Evolutionary conservation across 1,140 invertebrate species (phyloP), one percentile per base, ranked within the genome.

Genomic region (Campoletis sonorensis): DNA sequence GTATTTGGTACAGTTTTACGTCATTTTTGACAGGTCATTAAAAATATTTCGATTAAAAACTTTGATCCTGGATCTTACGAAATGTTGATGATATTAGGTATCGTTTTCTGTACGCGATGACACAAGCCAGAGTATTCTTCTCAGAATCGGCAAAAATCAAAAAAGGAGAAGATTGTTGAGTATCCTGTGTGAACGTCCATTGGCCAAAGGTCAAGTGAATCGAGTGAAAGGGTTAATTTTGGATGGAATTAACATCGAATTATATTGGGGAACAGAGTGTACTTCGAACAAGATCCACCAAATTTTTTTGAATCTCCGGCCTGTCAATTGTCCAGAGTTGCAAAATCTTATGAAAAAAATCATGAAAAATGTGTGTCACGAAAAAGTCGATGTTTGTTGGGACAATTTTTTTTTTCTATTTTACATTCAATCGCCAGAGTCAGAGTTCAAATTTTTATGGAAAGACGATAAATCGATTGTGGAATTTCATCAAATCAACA

Each of bases 61-160:
- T 79, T 37, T 10, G 27, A 80, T n/a, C n/a, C n/a, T n/a, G n/a
- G n/a, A n/a, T n/a, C n/a, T n/a, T n/a, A n/a, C 2, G 7, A 33
- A 33, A 33, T 33, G 30, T 33, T 33, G 2, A 64, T 80, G 83
- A 73, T 72, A 21, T 8, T 54, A 91, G 90, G 84, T 88, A 49
- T 90, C 90, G 7, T 91, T 91, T 68, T 86, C 87, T 18, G 64
- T 91, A 33, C 81, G 87, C 77, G 88, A 91, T 51, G 86, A 91
- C 23, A 75, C 86, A 51, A 7, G 33, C 16, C 26, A 81, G 26
- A 84, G 86, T 33, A 40, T 89, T 2, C 21, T 85, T 15, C 40
- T 91, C 45, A 73, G 81, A 76, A 86, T 91, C 27, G 51, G 64
- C 18, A 89, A 88, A 67, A 80, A 84, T 13, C 88, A 88, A 26